phyloP scores from a whole-genome alignment of 2,113 vertebrate species.

The Pangasianodon gigas region DNA sequence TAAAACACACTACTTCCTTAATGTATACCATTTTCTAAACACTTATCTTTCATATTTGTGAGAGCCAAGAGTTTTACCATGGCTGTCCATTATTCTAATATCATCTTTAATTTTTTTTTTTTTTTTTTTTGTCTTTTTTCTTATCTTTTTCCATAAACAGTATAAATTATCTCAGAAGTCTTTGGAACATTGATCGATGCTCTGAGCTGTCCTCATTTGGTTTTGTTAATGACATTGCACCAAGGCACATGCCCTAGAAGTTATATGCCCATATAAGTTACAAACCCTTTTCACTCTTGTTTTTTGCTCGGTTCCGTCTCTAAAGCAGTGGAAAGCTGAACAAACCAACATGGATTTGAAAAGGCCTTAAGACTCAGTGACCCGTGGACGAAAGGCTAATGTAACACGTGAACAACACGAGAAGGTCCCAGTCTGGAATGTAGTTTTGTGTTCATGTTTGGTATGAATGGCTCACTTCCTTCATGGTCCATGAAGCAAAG shows the following conservation, averaged over 20 bases:
- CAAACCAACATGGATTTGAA: conserved; percentile 65
- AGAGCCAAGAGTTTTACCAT: not conserved
- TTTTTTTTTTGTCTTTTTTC: not conserved
- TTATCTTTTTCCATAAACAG: not conserved
- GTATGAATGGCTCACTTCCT: conserved; percentile 47
- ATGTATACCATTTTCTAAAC: not conserved
- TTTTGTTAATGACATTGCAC: conserved; percentile 36
- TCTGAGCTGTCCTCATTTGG: not conserved
- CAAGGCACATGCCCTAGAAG: conserved; percentile 62
- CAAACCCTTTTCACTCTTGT: conserved; percentile 57
- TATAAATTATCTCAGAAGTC: not conserved
- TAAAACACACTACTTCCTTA: not conserved
- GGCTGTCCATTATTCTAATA: not conserved
- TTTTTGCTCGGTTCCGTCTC: conserved; percentile 70
- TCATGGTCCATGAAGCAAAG: conserved; percentile 47
- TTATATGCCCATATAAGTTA: conserved; percentile 49
- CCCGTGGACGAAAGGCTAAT: conserved; percentile 67
- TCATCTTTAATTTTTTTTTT: not conserved
- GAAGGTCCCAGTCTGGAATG: conserved; percentile 66
- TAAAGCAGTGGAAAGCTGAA: conserved; percentile 73
- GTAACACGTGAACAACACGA: conserved; percentile 64
- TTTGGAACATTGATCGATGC: not conserved
- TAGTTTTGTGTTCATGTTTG: conserved; percentile 70
- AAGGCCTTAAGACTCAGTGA: conserved; percentile 70
- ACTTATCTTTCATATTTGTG: not conserved